These are phyloP conservation scores for Carduelis carduelis DNA, from an alignment of 2,797 vertebrate genomes.

Conservation along the genomic window DNA sequence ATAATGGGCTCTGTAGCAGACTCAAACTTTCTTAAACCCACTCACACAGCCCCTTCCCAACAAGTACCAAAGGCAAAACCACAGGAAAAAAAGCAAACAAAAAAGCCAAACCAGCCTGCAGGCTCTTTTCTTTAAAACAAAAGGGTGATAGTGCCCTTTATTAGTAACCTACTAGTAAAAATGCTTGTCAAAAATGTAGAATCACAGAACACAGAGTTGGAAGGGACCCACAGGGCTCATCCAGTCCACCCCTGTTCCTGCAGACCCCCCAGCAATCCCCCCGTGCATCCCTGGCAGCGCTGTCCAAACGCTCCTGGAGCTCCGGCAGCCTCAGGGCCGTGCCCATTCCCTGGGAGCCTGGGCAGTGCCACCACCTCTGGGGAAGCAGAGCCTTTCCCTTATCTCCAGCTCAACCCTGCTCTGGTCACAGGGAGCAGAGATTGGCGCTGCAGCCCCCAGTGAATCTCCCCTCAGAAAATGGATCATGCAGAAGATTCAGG, in stretches of 20 bases:
- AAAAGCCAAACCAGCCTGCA: background rate
- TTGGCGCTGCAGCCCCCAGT: background rate
- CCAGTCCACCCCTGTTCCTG: background rate
- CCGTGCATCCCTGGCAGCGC: accelerated
- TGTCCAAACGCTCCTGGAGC: accelerated
- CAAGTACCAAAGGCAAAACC: background rate
- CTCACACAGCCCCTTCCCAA: background rate
- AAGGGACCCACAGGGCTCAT: background rate
- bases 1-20: background rate
- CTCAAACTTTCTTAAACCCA: background rate
- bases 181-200: background rate
- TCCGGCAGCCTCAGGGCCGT: background rate
- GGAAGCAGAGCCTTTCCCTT: background rate
- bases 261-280: background rate
- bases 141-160: background rate
- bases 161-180: background rate
- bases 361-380: background rate
- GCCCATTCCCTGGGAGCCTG: background rate
- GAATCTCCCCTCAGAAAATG: background rate
- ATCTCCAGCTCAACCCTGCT: background rate
- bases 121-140: background rate
- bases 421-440: background rate
- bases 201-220: background rate
- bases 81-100: background rate
- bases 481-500: background rate